A percentile compares a stretch with the other conserved stretches of the same genome.
Conservation (phyloP, 2,888 invertebrate species). For the Cerastoderma edule region DNA sequence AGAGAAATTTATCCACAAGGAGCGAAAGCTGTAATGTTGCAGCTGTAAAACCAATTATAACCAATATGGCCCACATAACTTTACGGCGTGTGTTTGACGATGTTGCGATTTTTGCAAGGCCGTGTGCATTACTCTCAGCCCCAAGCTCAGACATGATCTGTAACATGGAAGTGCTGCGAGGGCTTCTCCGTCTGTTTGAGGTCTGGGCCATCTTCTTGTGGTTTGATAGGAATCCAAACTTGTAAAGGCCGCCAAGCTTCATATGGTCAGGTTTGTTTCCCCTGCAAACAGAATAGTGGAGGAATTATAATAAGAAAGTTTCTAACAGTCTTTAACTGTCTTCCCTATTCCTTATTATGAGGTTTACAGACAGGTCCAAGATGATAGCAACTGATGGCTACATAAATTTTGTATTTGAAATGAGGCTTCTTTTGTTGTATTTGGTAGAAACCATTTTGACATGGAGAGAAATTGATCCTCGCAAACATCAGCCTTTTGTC, state of each 20-base stretch:
- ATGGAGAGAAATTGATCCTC: not conserved
- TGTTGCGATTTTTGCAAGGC: conserved; percentile 77
- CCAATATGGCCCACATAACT: conserved; percentile 78
- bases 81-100: conserved; percentile 74
- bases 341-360: too few relatives aligned
- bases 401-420: not conserved
- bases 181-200: conserved; percentile 32
- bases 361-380: not conserved
- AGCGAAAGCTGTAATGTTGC: conserved; percentile 78
- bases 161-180: conserved; percentile 60
- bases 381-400: not conserved
- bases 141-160: conserved; percentile 76
- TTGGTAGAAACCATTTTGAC: not conserved
- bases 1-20: conserved; percentile 76
- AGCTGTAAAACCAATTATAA: conserved; percentile 79
- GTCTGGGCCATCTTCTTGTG: conserved; percentile 67
- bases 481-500: too few relatives aligned
- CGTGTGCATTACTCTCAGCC: conserved; percentile 79
- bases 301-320: too few relatives aligned
- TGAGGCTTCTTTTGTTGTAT: not conserved
- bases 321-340: too few relatives aligned
- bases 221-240: conserved; percentile 66
- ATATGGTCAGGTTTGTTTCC: conserved; percentile 70
- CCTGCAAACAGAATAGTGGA: too few relatives aligned
- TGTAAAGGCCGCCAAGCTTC: conserved; percentile 72